These are phyloP conservation scores for Chaitophorus viminalis DNA, from an alignment of 2,888 invertebrate genomes.

Conservation along the genomic window DNA sequence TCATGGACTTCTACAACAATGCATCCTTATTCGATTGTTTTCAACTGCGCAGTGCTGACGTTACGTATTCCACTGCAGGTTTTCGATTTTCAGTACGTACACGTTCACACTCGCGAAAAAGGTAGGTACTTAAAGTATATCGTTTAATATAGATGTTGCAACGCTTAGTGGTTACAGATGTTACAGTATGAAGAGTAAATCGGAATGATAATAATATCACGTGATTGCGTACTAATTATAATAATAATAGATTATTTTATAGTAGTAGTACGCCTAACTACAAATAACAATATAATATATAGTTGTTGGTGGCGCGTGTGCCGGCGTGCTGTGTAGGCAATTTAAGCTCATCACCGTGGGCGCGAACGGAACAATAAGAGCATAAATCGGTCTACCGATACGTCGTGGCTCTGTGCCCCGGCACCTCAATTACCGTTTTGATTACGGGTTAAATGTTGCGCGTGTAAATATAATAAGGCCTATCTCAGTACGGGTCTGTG, in stretches of 20 bases:
- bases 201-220: neutral
- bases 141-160: neutral
- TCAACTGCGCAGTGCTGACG: too few relatives aligned
- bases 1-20: too few relatives aligned
- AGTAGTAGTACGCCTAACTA: too few relatives aligned
- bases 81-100: too few relatives aligned
- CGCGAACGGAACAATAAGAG: neutral
- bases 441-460: neutral
- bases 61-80: too few relatives aligned
- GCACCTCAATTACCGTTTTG: neutral
- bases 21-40: too few relatives aligned
- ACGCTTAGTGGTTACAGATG: too few relatives aligned
- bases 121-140: too few relatives aligned
- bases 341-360: neutral
- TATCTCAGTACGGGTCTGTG: neutral
- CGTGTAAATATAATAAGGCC: neutral
- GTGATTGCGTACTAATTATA: neutral
- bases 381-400: neutral
- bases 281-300: too few relatives aligned
- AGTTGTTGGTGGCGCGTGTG: neutral
- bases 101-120: too few relatives aligned
- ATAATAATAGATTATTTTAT: neutral
- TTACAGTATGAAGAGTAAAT: neutral
- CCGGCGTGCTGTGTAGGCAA: constrained; percentile 47
- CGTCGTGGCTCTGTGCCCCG: too few relatives aligned